Base-by-base conservation (phyloP, 1,140 invertebrate species). In the Bombus difficillimus region DNA sequence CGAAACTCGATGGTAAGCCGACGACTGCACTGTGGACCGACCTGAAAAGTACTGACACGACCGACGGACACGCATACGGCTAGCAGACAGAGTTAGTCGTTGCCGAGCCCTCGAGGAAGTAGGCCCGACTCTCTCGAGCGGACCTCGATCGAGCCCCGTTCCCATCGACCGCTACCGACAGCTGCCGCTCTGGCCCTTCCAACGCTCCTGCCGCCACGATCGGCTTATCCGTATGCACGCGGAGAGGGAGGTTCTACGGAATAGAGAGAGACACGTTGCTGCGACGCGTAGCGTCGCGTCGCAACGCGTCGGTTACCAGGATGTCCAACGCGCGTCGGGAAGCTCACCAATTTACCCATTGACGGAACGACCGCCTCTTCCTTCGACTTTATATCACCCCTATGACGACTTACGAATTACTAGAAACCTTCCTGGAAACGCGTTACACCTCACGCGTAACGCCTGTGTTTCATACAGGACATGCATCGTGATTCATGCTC, bases 31-130 rank as follows among this genome's bases (percentile, higher is more conserved):
- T 64, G 85, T 83, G 77, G 85, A 86, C 59, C 85, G 85, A 74
- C 73, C 80, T 76, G 62, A 76, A 75, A 81, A 81, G 43, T 81
- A 81, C 84, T 69, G 84, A 74, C 83, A 84, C 83, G 41, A 74
- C 57, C 53, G 68, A 72, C 83, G 41, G 69, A 41, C 83, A 59
- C 78, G 43, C 41, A 78, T 89, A 89, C 85, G 87, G 83, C 57
- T 75, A 57, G 53, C 43, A 75, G 32, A 22, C 13, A 59, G 74
- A 37, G 77, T 89, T 85, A 79, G 85, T 90, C 86, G 85, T 71
- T 76, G 81, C 47, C 88, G 81, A 88, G 72, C 86, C 84, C 88
- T 89, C 88, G 85, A 89, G 66, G 76, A 76, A 77, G 77, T 37
- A 73, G 25, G 66, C 68, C 32, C n/a, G 39, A 25, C 39, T 18